A percentile compares a stretch with the other conserved stretches of the same genome.
Conservation (phyloP, 2,797 vertebrate species). For the Sebastes matsubarae region DNA sequence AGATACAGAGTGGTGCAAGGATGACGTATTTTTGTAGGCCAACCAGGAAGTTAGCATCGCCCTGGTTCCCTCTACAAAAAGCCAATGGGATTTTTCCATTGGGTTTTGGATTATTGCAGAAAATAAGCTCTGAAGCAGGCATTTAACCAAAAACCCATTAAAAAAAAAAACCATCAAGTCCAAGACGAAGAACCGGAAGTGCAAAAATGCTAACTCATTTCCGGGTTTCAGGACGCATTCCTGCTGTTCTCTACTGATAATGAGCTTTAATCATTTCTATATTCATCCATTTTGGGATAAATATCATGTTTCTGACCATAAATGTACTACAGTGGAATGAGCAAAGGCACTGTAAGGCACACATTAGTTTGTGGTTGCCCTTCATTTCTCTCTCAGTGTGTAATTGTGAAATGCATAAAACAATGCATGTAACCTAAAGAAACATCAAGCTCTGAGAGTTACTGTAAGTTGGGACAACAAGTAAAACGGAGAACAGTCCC, state of each 20-base stretch:
- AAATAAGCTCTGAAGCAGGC: no score
- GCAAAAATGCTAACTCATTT: no score
- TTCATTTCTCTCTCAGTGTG: background rate
- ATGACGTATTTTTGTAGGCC: no score
- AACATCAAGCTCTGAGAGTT: slow-evolving; percentile 17
- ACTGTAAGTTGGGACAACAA: slow-evolving; percentile 35
- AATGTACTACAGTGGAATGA: background rate
- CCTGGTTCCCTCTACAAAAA: no score
- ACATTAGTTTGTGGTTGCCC: background rate
- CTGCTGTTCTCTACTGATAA: background rate
- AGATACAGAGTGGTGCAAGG: no score
- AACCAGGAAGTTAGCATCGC: no score
- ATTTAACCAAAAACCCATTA: no score
- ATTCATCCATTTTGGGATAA: background rate
- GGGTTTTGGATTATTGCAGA: no score
- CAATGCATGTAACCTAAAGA: background rate
- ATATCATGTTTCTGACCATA: background rate
- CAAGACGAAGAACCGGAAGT: no score
- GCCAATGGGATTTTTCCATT: no score
- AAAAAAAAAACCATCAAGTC: no score
- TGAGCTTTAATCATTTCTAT: background rate
- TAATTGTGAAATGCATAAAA: slow-evolving; percentile 13
- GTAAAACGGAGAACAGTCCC: slow-evolving; percentile 33
- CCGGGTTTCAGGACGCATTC: no score
- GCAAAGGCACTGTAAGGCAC: background rate